Evolutionary conservation across 2,888 invertebrate species (phyloP), one percentile per base, ranked within the genome.

Genomic region (Stomorhina lunata): DNA sequence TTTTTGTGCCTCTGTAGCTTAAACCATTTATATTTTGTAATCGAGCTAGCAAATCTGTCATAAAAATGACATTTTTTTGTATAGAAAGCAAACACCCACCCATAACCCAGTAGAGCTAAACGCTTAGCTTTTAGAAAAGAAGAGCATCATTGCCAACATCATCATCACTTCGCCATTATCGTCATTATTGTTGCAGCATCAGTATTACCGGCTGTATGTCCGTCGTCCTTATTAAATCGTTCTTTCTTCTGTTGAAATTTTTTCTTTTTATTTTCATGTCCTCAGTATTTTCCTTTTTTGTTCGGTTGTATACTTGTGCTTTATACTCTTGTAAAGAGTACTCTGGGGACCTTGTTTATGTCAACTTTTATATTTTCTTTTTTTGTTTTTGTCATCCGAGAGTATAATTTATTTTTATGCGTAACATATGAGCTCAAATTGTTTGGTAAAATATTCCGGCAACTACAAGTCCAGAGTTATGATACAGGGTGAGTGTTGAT

Each of bases 261-360:
- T 40, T 29, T 78, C 43, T 40, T 29, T 68, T 50, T 4, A 59
- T 29, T 77, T 37, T 25, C 59, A 7, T 53, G n/a, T n/a, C n/a
- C n/a, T n/a, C n/a, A n/a, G n/a, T 72, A 75, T 66, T 34, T 45
- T 75, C 53, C 17, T 75, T 45, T 50, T 71, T 53, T 29, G 50
- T 50, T 43, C 37, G 65, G 57, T 68, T 63, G 40, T 40, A 69
- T 80, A 76, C 75, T 77, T 50, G 53, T 63, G 29, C 81, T 83
- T 83, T 84, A 79, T 84, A 83, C 84, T 84, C 83, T 81, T 84
- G 80, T 84, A 87, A 88, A 89, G 88, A 88, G 88, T 88, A 87
- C 91, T 90, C 91, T 88, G 87, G 91, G 91, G 91, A 90, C 87
- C 88, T 88, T 88, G 88, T 91, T 91, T 90, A 90, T 91, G 91